A percentile compares a stretch with the other conserved stretches of the same genome.
Conservation (phyloP, 2,797 vertebrate species). For the Brachyalestes nurse region DNA sequence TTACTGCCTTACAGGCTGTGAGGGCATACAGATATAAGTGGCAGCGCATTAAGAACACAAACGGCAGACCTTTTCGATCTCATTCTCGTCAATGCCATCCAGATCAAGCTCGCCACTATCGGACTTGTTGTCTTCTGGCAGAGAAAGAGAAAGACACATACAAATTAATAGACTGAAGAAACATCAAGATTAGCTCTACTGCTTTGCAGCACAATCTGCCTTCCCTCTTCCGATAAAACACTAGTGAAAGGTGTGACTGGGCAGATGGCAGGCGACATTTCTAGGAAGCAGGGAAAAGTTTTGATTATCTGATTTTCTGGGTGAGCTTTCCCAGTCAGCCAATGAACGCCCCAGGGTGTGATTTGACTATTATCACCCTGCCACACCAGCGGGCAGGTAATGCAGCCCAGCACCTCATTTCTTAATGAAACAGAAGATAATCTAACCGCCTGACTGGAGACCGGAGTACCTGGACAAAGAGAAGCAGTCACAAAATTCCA, state of each 20-base stretch:
- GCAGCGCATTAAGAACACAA: neutral
- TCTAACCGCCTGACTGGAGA: constrained; percentile 34
- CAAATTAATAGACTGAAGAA: constrained; percentile 12
- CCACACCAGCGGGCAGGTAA: constrained; percentile 38
- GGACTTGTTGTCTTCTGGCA: constrained; percentile 71
- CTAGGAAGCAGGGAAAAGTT: constrained; percentile 9
- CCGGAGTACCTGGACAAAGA: neutral
- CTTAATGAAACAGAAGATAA: constrained; percentile 52
- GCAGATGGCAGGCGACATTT: constrained; percentile 40
- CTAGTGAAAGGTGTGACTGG: constrained; percentile 23
- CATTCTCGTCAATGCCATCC: constrained; percentile 91
- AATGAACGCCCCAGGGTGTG: constrained; percentile 22
- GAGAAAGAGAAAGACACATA: constrained; percentile 31
- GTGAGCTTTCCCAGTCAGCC: constrained; percentile 27
- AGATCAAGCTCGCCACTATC: constrained; percentile 90
- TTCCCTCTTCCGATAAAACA: constrained; percentile 21
- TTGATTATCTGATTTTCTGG: constrained; percentile 43
- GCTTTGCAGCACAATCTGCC: constrained; percentile 16
- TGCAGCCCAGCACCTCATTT: constrained; percentile 36
- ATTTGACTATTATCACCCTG: constrained; percentile 38
- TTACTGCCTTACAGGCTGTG: constrained; percentile 37
- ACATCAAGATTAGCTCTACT: constrained; percentile 7
- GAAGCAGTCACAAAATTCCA: constrained; percentile 25
- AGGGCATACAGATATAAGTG: constrained; percentile 2
- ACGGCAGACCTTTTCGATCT: constrained; percentile 89